These are phyloP conservation scores for Mesaphorura yosii DNA, from an alignment of 1,140 invertebrate species.

Conservation along the genomic window DNA sequence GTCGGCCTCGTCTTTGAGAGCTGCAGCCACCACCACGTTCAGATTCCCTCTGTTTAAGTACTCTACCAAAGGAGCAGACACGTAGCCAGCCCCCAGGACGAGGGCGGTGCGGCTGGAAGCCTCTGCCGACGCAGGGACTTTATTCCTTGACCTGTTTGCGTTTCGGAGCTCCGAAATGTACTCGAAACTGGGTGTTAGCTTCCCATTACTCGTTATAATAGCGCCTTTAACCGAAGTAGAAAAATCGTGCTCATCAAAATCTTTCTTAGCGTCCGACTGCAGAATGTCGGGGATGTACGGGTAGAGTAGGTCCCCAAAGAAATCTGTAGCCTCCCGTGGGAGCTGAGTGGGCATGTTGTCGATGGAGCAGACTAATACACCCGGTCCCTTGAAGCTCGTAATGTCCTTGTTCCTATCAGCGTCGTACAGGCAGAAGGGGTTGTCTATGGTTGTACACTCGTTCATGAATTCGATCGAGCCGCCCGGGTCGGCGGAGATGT, in stretches of 20 bases:
- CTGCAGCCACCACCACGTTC: conserved; percentile 71
- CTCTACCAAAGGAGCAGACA: conserved; percentile 83
- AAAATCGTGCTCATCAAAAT: conserved; percentile 68
- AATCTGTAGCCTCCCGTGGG: conserved; percentile 91
- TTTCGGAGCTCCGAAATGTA: conserved; percentile 84
- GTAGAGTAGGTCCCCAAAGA: conserved; percentile 84
- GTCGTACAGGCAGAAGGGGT: conserved; percentile 96
- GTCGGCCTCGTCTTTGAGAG: conserved; percentile 78
- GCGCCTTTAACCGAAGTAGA: conserved; percentile 66
- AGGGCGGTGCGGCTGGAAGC: conserved; percentile 49
- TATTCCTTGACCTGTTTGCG: conserved; percentile 36
- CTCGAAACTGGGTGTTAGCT: conserved; percentile 80
- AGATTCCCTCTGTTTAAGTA: conserved; percentile 70
- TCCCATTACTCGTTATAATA: conserved; percentile 91
- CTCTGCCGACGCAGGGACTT: neutral
- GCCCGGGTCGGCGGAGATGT: conserved; percentile 96
- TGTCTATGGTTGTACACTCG: conserved; percentile 98
- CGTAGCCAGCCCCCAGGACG: conserved; percentile 88
- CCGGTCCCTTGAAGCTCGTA: conserved; percentile 86
- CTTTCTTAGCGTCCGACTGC: conserved; percentile 71
- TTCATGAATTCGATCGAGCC: conserved; percentile 99
- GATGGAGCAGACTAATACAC: conserved; percentile 95
- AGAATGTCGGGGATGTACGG: conserved; percentile 86
- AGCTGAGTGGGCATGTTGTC: conserved; percentile 99
- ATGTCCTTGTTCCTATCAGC: conserved; percentile 94